phyloP scores from a whole-genome alignment of 2,113 vertebrate genomes.

The Cairina moschata region DNA sequence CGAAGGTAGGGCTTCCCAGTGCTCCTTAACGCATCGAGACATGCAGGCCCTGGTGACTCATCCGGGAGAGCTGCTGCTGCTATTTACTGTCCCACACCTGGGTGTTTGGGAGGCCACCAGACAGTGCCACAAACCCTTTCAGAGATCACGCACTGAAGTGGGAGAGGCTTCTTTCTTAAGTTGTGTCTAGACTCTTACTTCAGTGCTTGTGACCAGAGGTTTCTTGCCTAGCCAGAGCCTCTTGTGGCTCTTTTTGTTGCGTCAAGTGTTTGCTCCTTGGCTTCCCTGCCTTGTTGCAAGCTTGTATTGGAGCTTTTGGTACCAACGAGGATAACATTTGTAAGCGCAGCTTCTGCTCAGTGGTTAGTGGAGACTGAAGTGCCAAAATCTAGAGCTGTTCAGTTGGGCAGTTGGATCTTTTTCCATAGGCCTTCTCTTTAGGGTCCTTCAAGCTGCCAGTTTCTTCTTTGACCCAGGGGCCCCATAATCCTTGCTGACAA shows the following conservation, averaged over 20 bases:
- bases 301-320: neutral
- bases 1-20: neutral
- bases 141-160: neutral
- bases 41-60: constrained; percentile 33
- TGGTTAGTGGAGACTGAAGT: neutral
- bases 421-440: neutral
- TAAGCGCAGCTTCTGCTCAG: neutral
- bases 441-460: neutral
- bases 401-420: neutral
- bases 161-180: constrained; percentile 32
- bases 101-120: constrained; percentile 33
- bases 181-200: constrained; percentile 26
- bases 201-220: neutral
- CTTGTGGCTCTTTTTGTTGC: neutral
- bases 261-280: neutral
- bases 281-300: neutral
- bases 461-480: neutral
- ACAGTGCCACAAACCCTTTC: neutral
- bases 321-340: neutral
- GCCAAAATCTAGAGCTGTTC: neutral
- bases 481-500: neutral
- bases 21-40: neutral
- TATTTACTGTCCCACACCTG: constrained; percentile 44
- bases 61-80: neutral
- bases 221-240: neutral